Base-by-base conservation (phyloP, 2,113 vertebrate genomes). In the Salvator merianae region DNA sequence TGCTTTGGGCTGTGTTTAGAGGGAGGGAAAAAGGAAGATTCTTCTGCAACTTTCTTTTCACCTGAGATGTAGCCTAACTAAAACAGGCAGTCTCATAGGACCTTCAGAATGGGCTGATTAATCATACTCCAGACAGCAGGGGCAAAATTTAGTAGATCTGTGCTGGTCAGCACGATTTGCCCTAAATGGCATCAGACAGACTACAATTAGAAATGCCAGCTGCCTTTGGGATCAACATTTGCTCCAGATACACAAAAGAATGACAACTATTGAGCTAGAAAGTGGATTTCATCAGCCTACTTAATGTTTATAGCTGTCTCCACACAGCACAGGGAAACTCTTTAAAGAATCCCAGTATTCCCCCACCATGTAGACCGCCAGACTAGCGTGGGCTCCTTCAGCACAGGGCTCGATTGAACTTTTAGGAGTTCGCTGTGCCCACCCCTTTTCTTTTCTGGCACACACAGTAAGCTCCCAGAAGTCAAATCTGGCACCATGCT, bases 161-260 rank as follows among this genome's bases (percentile, higher is more conserved):
- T 32, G 63, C 38, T 80, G 65, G n/a, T 22, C 30, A 69, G 13
- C 24, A 63, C 3, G 55, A 66, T 47, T 1, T 32, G 53, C 24
- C 28, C 62, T 71, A 55, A 86, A 86, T 80, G 34, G n/a, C 71
- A 87, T 47, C n/a, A 91, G 63, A 74, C 87, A 90, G 84, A 63
- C 36, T 8, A 20, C 63, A 34, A 93, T 75, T 40, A 87, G 90
- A 94, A 90, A 50, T 75, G 92, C 43, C 72, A 91, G 68, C 12
- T 16, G 65, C 1, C 6, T 84, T 88, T 0, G 84, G 77, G 38
- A 87, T 68, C 1, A 5, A 91, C 77, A 85, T 1, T 59, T 62
- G 69, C n/a, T 40, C 30, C 22, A 70, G 55, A 28, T 30, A 68
- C 88, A 83, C 87, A 88, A 40, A 85, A 36, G 32, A 69, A 79